Evolutionary conservation across 2,797 vertebrate species (phyloP), one percentile per base, ranked within the genome.

Genomic region (Urosaurus nigricauda): DNA sequence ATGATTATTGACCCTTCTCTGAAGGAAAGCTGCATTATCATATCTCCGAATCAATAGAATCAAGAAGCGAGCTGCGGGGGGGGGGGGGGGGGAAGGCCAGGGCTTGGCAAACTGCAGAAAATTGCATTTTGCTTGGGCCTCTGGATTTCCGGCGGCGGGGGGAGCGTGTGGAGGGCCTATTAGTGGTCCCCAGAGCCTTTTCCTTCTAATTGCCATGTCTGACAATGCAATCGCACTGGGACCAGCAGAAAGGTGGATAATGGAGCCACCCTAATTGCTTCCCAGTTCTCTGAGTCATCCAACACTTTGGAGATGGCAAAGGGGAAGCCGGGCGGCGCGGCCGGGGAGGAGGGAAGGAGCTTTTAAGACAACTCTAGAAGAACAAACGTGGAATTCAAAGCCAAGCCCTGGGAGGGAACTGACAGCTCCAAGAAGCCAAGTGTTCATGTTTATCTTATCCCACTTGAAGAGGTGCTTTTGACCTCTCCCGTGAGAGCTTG

Each of bases 191-290:
- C 3, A 0, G 93, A 94, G 95, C 86, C 94, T 88, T 92, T 96
- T 95, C 92, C 86, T 93, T 90, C 94, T 94, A 94, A 95, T 95
- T 94, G 94, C 92, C 89, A 4, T 90, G 84, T 94, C 92, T 94
- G 94, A 95, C 95, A 95, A 89, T 35, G 89, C 0, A 1, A 24
- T 90, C 32, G 65, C 94, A 77, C 83, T 2, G 88, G 93, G 94
- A 94, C 89, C 29, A 2, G 91, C 0, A 51, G 88, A 90, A 92
- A 93, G 90, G 89, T 90, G 90, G 94, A 92, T 95, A 94, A 95
- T 93, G 95, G 94, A 92, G 91, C 94, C 81, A 1, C 90, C 92
- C 92, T 94, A 94, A 96, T 93, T 96, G 91, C 93, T 95, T 95
- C 95, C 93, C 93, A 93, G 91, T 93, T 94, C 92, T 93, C 4